phyloP scores from a whole-genome alignment of 2,888 invertebrate genomes.

The Allophyes oxyacanthae region DNA sequence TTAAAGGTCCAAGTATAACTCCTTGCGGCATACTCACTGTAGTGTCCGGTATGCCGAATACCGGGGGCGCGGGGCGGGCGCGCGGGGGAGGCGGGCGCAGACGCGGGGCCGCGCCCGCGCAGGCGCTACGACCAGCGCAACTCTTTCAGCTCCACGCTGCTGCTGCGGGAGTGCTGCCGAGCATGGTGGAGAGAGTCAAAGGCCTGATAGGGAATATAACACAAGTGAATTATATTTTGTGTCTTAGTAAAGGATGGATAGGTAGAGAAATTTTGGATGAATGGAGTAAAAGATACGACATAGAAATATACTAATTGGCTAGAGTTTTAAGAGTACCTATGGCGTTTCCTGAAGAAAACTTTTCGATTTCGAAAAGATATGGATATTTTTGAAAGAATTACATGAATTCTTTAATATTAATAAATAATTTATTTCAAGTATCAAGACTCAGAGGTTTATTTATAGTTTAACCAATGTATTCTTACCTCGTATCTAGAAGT shows the following conservation, averaged over 20 bases:
- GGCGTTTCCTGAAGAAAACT: too few species aligned
- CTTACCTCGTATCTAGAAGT: slow-evolving; percentile 82
- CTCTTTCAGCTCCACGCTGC: slow-evolving; percentile 80
- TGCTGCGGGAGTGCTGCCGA: slow-evolving; percentile 58
- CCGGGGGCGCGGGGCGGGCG: slow-evolving; percentile 52
- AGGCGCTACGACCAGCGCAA: slow-evolving; percentile 84
- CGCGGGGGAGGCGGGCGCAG: slow-evolving; percentile 83
- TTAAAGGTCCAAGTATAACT: neutral
- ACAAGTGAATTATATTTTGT: too few species aligned
- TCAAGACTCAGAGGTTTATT: too few species aligned
- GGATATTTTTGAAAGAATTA: too few species aligned
- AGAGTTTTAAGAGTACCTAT: too few species aligned
- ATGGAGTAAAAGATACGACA: too few species aligned
- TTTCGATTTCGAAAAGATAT: too few species aligned
- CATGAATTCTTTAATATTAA: too few species aligned
- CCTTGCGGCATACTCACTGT: slow-evolving; percentile 60
- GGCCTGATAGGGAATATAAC: neutral
- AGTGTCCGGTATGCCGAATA: slow-evolving; percentile 42
- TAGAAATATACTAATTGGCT: too few species aligned
- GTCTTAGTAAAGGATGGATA: too few species aligned
- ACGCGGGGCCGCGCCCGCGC: slow-evolving; percentile 79
- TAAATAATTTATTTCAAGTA: too few species aligned
- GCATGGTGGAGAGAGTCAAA: slow-evolving; percentile 2
- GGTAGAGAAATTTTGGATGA: too few species aligned
- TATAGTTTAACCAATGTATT: neutral